Conservation (phyloP, 2,888 invertebrate species). For the Teleiodes luculella region DNA sequence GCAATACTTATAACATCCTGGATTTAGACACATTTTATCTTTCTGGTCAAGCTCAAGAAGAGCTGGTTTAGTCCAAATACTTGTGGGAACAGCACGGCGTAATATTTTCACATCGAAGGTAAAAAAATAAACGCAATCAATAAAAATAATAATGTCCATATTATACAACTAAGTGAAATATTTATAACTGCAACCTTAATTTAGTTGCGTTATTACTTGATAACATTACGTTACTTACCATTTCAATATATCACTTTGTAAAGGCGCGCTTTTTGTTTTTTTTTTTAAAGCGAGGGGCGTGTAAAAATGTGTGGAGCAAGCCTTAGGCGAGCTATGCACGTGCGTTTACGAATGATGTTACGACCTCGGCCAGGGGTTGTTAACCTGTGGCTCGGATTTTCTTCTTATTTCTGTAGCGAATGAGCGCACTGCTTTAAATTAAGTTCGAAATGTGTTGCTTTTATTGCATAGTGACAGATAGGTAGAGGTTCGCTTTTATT, state of each 20-base stretch:
- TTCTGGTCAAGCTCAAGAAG: too few species aligned
- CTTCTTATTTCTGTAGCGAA: neutral
- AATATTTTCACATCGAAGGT: too few species aligned
- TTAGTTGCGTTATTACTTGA: neutral
- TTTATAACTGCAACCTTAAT: neutral
- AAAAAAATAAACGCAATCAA: too few species aligned
- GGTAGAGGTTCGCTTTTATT: too few species aligned
- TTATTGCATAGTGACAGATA: neutral
- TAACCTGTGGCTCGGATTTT: constrained; percentile 3
- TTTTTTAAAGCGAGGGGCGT: neutral
- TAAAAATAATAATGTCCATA: too few species aligned
- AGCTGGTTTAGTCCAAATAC: too few species aligned
- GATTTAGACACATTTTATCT: too few species aligned
- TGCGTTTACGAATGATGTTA: constrained; percentile 3
- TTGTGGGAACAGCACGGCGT: too few species aligned
- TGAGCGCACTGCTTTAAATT: neutral
- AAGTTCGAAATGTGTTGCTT: neutral
- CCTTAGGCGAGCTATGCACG: constrained; percentile 3
- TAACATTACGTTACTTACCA: neutral
- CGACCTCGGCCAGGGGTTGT: constrained; percentile 11
- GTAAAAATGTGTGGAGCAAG: constrained; percentile 9
- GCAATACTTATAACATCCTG: too few species aligned
- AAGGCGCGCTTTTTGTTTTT: too few species aligned
- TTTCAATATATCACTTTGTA: neutral
- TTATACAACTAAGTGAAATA: too few species aligned